Evolutionary conservation across 2,113 vertebrate genomes (phyloP).

Genomic region (Rhinolophus sinicus): DNA sequence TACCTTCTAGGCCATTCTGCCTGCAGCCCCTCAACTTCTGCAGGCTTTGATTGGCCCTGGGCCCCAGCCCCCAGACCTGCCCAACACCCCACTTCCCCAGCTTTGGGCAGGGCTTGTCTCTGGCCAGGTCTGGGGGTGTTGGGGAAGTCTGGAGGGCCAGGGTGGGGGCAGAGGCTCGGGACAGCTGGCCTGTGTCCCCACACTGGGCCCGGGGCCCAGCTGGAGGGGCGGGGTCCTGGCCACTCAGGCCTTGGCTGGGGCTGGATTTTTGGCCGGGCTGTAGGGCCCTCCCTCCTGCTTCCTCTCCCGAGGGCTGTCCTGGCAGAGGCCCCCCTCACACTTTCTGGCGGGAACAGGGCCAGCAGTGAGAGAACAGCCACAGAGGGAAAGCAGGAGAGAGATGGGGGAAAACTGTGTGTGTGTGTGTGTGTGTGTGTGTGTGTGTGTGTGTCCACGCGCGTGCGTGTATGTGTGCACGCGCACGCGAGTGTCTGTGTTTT

Average conservation of each 20-base stretch:
- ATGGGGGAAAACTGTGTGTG: slow-evolving; percentile 81
- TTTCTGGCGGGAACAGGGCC: slow-evolving; percentile 78
- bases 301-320: slow-evolving; percentile 79
- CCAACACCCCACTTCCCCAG: neutral
- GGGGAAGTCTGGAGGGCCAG: slow-evolving; percentile 58
- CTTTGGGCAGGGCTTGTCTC: slow-evolving; percentile 8
- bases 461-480: neutral
- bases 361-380: slow-evolving; percentile 87
- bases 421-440: slow-evolving; percentile 24
- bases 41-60: neutral
- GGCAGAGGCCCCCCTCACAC: slow-evolving; percentile 78
- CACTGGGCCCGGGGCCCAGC: slow-evolving; percentile 78
- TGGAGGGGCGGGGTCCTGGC: slow-evolving; percentile 75
- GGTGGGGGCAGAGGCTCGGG: slow-evolving; percentile 60
- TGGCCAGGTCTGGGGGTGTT: slow-evolving; percentile 20
- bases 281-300: slow-evolving; percentile 65
- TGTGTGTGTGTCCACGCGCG: neutral
- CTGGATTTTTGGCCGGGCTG: slow-evolving; percentile 65
- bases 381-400: slow-evolving; percentile 82
- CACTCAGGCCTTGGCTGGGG: slow-evolving; percentile 73
- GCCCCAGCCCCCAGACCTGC: neutral
- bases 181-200: slow-evolving; percentile 78
- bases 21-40: neutral
- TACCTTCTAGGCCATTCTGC: neutral
- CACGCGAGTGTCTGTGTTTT: neutral